These are phyloP conservation scores for Acrocyrtus sp. DNA, from an alignment of 2,888 invertebrate species.

Conservation along the genomic window DNA sequence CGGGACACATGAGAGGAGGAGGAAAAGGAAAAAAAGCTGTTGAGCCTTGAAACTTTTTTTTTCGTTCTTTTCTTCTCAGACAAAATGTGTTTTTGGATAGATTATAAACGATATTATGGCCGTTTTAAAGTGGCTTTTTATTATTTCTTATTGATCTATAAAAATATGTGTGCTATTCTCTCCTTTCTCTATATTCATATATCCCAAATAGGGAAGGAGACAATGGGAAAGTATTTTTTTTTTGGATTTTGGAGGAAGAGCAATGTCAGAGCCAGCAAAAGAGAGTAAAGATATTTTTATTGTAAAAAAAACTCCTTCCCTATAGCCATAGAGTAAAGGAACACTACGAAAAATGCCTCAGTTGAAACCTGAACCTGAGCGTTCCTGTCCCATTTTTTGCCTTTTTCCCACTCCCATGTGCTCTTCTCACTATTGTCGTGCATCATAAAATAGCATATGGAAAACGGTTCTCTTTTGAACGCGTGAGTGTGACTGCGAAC, in stretches of 20 bases:
- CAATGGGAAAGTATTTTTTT: neutral
- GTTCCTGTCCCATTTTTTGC: too few species aligned
- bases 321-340: too few species aligned
- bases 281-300: neutral
- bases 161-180: constrained; percentile 1
- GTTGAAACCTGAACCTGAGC: too few species aligned
- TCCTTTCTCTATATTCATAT: neutral
- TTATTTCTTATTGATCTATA: constrained; percentile 21
- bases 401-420: too few species aligned
- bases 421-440: too few species aligned
- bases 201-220: constrained; percentile 1
- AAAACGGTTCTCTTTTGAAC: too few species aligned
- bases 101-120: neutral
- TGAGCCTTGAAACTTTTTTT: constrained; percentile 9
- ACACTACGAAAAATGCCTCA: too few species aligned
- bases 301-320: too few species aligned
- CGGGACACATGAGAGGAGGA: neutral
- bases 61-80: neutral
- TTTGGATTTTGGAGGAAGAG: neutral
- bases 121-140: constrained; percentile 17
- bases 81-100: neutral
- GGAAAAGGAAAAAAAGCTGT: neutral
- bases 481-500: neutral
- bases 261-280: neutral
- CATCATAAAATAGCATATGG: too few species aligned